phyloP scores from a whole-genome alignment of 2,888 invertebrate genomes.

The Sialis fuliginosa region DNA sequence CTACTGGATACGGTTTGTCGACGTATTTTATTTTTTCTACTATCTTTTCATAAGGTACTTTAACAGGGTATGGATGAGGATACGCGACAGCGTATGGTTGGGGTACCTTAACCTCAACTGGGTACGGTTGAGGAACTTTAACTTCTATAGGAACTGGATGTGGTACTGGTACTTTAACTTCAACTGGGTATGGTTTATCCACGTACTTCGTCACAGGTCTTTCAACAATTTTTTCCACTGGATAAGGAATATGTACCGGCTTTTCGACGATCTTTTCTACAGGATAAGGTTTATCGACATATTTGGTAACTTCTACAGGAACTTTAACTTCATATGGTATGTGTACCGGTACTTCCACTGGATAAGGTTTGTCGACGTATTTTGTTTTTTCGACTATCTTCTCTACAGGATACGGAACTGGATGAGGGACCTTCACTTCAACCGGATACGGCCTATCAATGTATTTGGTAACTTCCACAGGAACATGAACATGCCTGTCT shows the following conservation, averaged over 20 bases:
- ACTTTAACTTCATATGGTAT: constrained; percentile 13
- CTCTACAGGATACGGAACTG: constrained; percentile 28
- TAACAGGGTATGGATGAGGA: constrained; percentile 16
- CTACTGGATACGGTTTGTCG: constrained; percentile 15
- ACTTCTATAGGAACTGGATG: constrained; percentile 21
- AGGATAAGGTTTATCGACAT: constrained; percentile 32
- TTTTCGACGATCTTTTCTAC: constrained; percentile 40
- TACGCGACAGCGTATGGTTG: constrained; percentile 13
- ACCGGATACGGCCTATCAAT: constrained; percentile 28
- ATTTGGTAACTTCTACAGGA: constrained; percentile 14
- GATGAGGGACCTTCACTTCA: constrained; percentile 26
- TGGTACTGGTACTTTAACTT: constrained; percentile 22
- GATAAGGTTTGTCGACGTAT: constrained; percentile 29
- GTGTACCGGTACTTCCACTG: constrained; percentile 20
- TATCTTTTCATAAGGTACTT: constrained; percentile 5
- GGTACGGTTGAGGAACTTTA: constrained; percentile 12
- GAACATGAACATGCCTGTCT: constrained; percentile 39
- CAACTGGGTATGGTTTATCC: constrained; percentile 13
- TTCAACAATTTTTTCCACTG: constrained; percentile 26
- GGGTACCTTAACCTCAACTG: constrained; percentile 12
- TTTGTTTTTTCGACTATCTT: constrained; percentile 28
- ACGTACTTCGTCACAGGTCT: constrained; percentile 25
- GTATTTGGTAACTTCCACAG: constrained; percentile 27
- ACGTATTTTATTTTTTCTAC: constrained; percentile 10
- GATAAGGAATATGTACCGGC: constrained; percentile 34